Evolutionary conservation across 92 coral and sea anemone species (phyloP).

Genomic region (Siderastrea siderea): DNA sequence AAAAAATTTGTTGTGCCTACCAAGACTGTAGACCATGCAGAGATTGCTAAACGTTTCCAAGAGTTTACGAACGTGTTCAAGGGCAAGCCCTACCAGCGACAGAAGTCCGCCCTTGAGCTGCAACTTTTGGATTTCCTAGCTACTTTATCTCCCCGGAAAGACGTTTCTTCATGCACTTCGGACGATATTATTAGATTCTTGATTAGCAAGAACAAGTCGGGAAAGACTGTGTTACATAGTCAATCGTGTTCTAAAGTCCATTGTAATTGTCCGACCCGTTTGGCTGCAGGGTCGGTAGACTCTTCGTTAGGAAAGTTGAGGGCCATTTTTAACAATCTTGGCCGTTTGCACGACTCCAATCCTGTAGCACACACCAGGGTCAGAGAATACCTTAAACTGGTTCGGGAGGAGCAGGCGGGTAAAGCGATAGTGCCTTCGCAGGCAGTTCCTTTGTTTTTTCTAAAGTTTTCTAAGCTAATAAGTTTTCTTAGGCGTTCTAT

Average conservation of each 20-base stretch:
- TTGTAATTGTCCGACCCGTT: slow-evolving; percentile 51
- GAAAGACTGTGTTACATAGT: slow-evolving; percentile 31
- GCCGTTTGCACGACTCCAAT: slow-evolving; percentile 44
- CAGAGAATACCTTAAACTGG: slow-evolving; percentile 28
- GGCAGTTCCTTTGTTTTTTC: not conserved
- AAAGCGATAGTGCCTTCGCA: slow-evolving; percentile 31
- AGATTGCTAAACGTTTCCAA: slow-evolving; percentile 13
- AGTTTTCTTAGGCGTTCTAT: no score
- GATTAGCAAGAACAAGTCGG: slow-evolving; percentile 43
- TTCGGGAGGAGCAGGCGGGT: slow-evolving; percentile 54
- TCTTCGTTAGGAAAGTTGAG: slow-evolving; percentile 47
- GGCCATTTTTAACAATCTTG: slow-evolving; percentile 47
- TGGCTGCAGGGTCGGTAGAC: slow-evolving; percentile 52
- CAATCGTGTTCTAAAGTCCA: slow-evolving; percentile 3
- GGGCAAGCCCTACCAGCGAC: slow-evolving; percentile 61
- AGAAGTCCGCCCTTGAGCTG: slow-evolving; percentile 63
- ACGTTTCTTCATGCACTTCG: slow-evolving; percentile 49
- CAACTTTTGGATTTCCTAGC: slow-evolving; percentile 43
- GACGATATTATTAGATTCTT: slow-evolving; percentile 67
- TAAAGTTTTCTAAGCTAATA: no score
- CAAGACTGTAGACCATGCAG: not conserved
- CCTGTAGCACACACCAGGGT: slow-evolving; percentile 29
- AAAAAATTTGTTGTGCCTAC: not conserved
- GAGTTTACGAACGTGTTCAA: not conserved
- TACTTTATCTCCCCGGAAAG: slow-evolving; percentile 14